Percentiles rank a stretch among this genome's conserved stretches.
Evolutionary conservation across 2,113 vertebrate species (phyloP).

Genomic region (Corydoras sp.): DNA sequence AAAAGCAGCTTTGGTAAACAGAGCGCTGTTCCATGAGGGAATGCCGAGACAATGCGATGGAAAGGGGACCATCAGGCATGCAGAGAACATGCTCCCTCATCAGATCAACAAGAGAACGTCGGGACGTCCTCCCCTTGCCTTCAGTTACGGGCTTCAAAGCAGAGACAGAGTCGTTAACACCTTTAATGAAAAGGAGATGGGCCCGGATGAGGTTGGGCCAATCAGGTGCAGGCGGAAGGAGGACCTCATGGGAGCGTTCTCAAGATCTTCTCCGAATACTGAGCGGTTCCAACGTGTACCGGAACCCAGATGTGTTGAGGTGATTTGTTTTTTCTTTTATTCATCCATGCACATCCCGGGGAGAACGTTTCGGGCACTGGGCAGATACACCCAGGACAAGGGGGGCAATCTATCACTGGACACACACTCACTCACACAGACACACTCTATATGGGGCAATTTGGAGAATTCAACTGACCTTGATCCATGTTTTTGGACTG

Average conservation of each 20-base stretch:
- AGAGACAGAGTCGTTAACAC: constrained; percentile 35
- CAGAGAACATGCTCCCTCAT: constrained; percentile 57
- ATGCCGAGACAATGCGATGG: constrained; percentile 58
- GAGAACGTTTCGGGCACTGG: no score
- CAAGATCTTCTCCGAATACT: no score
- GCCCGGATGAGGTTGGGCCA: background rate
- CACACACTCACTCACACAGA: no score
- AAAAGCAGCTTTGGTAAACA: background rate
- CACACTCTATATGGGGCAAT: no score
- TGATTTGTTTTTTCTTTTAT: no score
- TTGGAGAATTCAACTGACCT: no score
- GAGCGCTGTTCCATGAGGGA: constrained; percentile 56
- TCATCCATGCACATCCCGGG: no score
- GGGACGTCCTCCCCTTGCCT: constrained; percentile 48
- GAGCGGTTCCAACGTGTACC: no score
- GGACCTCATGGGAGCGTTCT: constrained; percentile 13
- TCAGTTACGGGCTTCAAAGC: constrained; percentile 24
- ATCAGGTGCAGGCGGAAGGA: constrained; percentile 14
- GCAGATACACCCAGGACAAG: no score
- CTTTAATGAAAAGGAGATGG: constrained; percentile 53
- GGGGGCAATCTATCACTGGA: no score
- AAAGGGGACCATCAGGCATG: constrained; percentile 60
- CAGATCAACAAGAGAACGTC: constrained; percentile 60
- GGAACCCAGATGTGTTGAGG: no score
- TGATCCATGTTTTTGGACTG: no score